A percentile compares a stretch with the other conserved stretches of the same genome.
phyloP scores from a whole-genome alignment of 2,888 invertebrate genomes.

The Cheilosia grossa region DNA sequence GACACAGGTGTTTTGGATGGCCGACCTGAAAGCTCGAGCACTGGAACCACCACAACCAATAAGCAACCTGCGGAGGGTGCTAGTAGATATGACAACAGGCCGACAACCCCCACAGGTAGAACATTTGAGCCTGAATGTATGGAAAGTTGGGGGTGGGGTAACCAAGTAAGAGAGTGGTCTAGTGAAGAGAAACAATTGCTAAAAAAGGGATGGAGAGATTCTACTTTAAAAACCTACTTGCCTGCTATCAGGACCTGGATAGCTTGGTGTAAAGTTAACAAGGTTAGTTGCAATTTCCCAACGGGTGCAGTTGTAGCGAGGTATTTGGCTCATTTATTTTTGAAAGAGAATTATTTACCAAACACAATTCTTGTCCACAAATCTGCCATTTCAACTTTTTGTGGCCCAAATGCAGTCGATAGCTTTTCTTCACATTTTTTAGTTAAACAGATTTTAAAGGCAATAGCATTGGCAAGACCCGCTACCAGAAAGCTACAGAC shows the following conservation, averaged over 20 bases:
- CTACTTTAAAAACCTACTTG: slow-evolving; percentile 31
- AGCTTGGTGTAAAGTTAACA: slow-evolving; percentile 9
- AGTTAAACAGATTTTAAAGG: neutral
- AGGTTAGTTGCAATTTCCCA: slow-evolving; percentile 1
- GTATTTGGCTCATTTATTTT: slow-evolving; percentile 27
- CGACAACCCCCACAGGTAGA: slow-evolving; percentile 16
- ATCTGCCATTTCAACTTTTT: slow-evolving; percentile 41
- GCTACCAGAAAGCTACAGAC: neutral
- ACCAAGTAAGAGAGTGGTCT: slow-evolving; percentile 24
- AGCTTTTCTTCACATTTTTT: slow-evolving; percentile 6
- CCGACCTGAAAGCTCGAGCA: slow-evolving; percentile 10
- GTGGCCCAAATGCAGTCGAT: neutral
- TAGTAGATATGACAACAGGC: no score
- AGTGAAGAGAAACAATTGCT: slow-evolving; percentile 17
- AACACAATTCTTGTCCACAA: slow-evolving; percentile 47
- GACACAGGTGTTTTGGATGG: slow-evolving; percentile 36
- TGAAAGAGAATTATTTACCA: slow-evolving; percentile 10
- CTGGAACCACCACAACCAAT: no score
- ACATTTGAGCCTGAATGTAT: slow-evolving; percentile 34
- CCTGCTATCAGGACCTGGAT: slow-evolving; percentile 38
- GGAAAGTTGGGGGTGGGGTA: slow-evolving; percentile 31
- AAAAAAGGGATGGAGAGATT: slow-evolving; percentile 24
- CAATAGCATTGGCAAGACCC: neutral
- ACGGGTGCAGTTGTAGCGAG: slow-evolving; percentile 10
- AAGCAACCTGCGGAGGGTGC: no score